Evolutionary conservation across 2,888 invertebrate genomes (phyloP), one percentile per base, ranked within the genome.

Genomic region (Myopa testacea): DNA sequence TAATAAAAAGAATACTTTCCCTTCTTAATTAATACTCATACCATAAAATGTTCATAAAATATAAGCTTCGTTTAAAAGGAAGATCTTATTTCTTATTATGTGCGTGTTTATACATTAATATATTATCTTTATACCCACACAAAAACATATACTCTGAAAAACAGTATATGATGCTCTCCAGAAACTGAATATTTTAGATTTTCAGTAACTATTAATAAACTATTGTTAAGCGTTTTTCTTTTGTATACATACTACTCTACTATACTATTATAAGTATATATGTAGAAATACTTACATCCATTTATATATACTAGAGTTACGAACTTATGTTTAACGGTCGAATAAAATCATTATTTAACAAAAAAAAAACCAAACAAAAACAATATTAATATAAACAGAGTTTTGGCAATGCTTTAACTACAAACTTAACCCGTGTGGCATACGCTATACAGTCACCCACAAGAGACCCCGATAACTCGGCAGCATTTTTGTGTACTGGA

Each of bases 301-400:
- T 73, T 62, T 74, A 50, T 75, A 75, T 75, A 60, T 68, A 58
- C 68, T 74, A 74, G 65, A 52, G 74, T 65, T 74, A 71, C 55
- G 63, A 74, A 50, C 74, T 65, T 74, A 40, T 74, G 63, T 74
- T 74, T 74, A 74, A 74, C 63, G 65, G 74, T 75, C 75, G 75
- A 75, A 69, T 75, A 69, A 75, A 75, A 75, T 40, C n/a, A 60
- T 75, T 68, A 75, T 75, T 75, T 75, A 75, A 75, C 60, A 75
- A 78, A 71, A 65, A 68, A 45, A 52, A 52, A 77, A 79, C 55
- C 67, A 78, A 76, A 67, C 58, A 76, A 74, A 74, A 67, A 75
- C 76, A 78, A 80, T 72, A 82, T 80, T 82, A 81, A 68, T 69
- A 75, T 74, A 60, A 65, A 65, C 38, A 75, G 40, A 75, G 52